A percentile compares a stretch with the other conserved stretches of the same genome.
Conservation (phyloP, 2,113 vertebrate species). For the Saguinus imperator region DNA sequence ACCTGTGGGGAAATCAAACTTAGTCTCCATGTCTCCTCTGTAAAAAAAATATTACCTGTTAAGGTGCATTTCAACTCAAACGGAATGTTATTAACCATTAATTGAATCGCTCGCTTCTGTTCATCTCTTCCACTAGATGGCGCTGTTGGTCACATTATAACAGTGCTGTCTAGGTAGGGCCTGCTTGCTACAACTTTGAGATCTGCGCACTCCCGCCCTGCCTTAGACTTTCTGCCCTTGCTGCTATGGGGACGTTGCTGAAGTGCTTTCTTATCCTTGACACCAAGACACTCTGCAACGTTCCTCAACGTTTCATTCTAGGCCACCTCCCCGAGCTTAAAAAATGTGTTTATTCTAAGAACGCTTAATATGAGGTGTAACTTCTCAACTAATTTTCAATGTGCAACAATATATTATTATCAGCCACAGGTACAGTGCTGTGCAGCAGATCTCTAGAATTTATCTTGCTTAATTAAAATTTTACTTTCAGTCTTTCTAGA, state of each 20-base stretch:
- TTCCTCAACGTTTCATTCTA: background rate
- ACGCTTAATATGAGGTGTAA: background rate
- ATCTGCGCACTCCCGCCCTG: rapidly evolving
- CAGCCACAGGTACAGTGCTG: no score
- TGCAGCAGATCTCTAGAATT: no score
- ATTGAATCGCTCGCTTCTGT: rapidly evolving
- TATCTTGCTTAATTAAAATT: background rate
- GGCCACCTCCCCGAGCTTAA: background rate
- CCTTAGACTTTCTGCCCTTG: rapidly evolving
- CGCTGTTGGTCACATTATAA: background rate
- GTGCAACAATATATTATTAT: background rate
- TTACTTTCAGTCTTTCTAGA: background rate
- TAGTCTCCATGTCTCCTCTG: background rate
- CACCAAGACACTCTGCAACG: background rate
- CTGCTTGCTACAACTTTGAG: rapidly evolving
- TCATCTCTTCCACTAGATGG: background rate
- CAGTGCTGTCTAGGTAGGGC: rapidly evolving
- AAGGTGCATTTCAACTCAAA: background rate
- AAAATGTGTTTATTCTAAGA: background rate
- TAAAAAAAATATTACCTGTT: background rate
- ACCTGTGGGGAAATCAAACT: background rate
- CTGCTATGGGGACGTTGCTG: rapidly evolving
- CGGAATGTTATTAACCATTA: background rate
- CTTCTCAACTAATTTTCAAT: background rate
- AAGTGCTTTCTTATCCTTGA: background rate